A percentile compares a stretch with the other conserved stretches of the same genome.
These are phyloP conservation scores for Lanius ludovicianus DNA, from an alignment of 2,113 vertebrate genomes.

Conservation along the genomic window DNA sequence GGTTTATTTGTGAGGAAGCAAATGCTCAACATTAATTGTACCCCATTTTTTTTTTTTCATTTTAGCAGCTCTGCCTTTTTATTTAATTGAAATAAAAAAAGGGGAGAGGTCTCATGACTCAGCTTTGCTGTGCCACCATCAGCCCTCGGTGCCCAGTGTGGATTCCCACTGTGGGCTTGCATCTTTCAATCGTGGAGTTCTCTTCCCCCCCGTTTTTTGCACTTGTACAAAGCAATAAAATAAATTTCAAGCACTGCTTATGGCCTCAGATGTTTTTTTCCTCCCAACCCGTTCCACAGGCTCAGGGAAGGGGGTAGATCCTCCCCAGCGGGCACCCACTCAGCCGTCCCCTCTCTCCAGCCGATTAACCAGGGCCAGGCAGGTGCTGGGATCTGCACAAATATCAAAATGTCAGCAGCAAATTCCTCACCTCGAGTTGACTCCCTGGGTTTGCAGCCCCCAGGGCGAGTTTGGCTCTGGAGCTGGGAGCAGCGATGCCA, in stretches of 20 bases:
- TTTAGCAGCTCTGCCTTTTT: background rate
- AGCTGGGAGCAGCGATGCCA: rapidly evolving
- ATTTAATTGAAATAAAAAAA: background rate
- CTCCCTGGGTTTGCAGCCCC: background rate
- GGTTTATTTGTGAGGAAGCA: background rate
- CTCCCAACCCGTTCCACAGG: background rate
- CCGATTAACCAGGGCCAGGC: background rate
- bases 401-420: background rate
- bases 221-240: background rate
- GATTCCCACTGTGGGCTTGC: background rate
- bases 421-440: background rate
- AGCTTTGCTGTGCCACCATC: background rate
- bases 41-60: background rate
- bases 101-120: background rate
- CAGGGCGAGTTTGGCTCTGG: rapidly evolving
- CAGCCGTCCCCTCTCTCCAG: conserved; percentile 28
- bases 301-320: background rate
- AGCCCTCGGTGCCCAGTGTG: background rate
- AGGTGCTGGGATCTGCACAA: background rate
- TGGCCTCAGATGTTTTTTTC: background rate
- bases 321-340: background rate
- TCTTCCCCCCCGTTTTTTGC: background rate
- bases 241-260: background rate
- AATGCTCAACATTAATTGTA: background rate
- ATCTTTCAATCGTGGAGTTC: background rate